Percentiles rank a stretch among this genome's conserved stretches.
These are phyloP conservation scores for Grus americana DNA, from an alignment of 2,113 vertebrate genomes.

Conservation along the genomic window DNA sequence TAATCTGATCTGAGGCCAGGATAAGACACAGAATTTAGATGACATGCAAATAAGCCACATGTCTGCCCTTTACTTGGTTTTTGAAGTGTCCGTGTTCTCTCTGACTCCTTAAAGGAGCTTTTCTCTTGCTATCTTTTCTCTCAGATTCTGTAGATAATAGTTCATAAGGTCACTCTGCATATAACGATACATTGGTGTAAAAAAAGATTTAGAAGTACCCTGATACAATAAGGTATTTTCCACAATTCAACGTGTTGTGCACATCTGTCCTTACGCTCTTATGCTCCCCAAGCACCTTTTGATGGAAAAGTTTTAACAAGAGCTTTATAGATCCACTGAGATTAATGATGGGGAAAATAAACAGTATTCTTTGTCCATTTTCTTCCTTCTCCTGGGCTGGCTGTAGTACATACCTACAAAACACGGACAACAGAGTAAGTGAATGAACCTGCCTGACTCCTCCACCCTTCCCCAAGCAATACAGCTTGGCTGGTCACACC, in stretches of 20 bases:
- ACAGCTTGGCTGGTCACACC: neutral
- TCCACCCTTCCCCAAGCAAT: neutral
- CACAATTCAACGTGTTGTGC: neutral
- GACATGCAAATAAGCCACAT: neutral
- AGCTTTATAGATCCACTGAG: neutral
- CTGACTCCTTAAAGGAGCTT: neutral
- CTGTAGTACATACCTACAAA: neutral
- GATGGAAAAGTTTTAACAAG: neutral
- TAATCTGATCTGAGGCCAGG: neutral
- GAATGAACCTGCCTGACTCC: neutral
- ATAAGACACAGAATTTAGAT: neutral
- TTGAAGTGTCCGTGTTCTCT: neutral
- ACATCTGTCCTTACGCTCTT: neutral
- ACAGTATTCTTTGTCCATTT: neutral
- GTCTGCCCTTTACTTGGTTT: neutral
- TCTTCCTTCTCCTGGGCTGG: neutral
- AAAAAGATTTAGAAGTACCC: neutral
- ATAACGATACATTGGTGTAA: accelerated
- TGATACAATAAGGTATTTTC: neutral
- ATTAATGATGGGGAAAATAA: neutral
- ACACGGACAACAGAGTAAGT: neutral
- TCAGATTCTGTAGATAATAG: neutral
- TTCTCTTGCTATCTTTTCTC: neutral
- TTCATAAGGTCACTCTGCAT: neutral
- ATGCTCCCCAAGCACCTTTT: neutral